Base-by-base conservation (phyloP, 2,888 invertebrate genomes). In the Meta bourneti region DNA sequence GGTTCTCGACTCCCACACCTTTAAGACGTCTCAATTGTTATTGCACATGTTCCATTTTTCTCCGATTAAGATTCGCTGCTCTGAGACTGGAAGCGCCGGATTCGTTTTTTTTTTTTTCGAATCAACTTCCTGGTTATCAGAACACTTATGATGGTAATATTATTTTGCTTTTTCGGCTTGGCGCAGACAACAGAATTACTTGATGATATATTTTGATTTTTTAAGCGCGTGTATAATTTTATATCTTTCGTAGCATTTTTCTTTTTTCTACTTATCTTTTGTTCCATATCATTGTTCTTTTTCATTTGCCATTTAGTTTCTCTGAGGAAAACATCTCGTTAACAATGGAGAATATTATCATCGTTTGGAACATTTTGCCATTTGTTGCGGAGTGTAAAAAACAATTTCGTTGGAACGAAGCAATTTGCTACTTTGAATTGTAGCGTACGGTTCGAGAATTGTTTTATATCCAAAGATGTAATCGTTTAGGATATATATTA, bases 1-100 rank as follows among this genome's bases (percentile, higher is more conserved):
- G 1, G 34, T 34, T 34, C 34, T 34, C 34, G 34, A 61, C 79
- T 69, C 79, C 79, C 79, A 61, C 78, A 61, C 19, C 51, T 77
- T n/a, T 70, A 7, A n/a, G 16, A 6, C 9, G 20, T 72, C 77
- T 51, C 51, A 19, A 78, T 78, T 78, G 52, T 75, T 75, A 75
- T 20, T 48, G 34, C 75, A 13, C 75, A 16, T 34, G 34, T n/a
- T 19, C 78, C 8, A 52, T 78, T 6, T 75, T 75, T 34, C 34
- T 34, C 4, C 34, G 34, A 34, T 34, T 34, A 4, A 34, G 34
- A 2, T 48, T n/a, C n/a, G n/a, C 48, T 75, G 9, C 75, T 74
- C 13, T 74, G 74, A 34, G 74, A 48, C 74, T 74, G 34, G 13
- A 19, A 16, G 16, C 61, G 9, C 11, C 61, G 61, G 34, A 34